Evolutionary conservation across 2,797 vertebrate species (phyloP), one percentile per base, ranked within the genome.

Genomic region (Gymnoscopelus microlampas): DNA sequence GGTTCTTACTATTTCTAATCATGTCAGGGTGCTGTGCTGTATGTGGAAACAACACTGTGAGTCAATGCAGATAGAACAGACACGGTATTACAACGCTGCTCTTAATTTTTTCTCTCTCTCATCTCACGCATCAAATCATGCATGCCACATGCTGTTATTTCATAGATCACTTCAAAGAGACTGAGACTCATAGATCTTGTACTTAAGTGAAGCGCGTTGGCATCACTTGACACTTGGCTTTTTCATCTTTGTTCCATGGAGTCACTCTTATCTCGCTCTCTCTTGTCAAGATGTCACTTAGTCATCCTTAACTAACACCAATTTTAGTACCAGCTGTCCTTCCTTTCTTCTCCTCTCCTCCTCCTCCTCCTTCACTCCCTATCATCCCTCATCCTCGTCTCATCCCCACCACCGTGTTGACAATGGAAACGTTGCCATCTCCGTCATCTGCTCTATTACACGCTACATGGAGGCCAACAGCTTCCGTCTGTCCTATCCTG

Each of bases 211-310:
- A 74, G 73, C 71, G 62, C 55, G 19, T 61, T 74, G 73, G 76
- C 77, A 74, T 79, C 79, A 60, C 71, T 77, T 60, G 68, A 77
- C 67, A 64, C 68, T 68, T 53, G 48, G 58, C 76, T 61, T 82
- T 82, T 77, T 87, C 80, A 69, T 87, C 78, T 83, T 79, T 78
- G 73, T 77, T 82, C 72, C 26, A 32, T 0, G 15, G 71, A 56
- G 57, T 73, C 76, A 44, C 15, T 77, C 77, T 82, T 79, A 85
- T 83, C 82, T 79, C 75, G 51, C 79, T 81, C 75, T 53, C 79
- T 80, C 73, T 71, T 80, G 80, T 88, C 85, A 84, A 83, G 81
- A 84, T 74, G 80, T 89, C 85, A 86, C 71, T 86, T 81, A 85
- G 79, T 73, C 80, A 76, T 80, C 81, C 78, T 82, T 82, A 86